Evolutionary conservation across 2,797 vertebrate genomes (phyloP), one percentile per base, ranked within the genome.

Genomic region (Malurus leucopterus): DNA sequence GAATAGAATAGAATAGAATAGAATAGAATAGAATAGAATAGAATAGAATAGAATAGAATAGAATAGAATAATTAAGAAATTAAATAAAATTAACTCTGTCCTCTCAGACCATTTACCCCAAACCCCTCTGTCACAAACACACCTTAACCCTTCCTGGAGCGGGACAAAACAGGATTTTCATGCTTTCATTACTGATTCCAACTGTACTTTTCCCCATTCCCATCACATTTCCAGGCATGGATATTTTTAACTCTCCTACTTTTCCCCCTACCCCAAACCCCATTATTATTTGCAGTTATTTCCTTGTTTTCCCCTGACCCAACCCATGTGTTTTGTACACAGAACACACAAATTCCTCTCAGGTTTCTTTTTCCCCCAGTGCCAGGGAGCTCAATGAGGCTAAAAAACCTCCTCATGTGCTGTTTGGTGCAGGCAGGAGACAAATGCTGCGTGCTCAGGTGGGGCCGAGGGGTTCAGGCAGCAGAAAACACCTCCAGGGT

Each of bases 401-500:
- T 74, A 11, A 61, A 80, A 93, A 69, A 71, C 79, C 58, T 73
- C 77, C 76, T n/a, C 29, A 9, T 41, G 68, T 40, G 85, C 80
- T 65, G 51, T 15, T 54, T 46, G 63, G 83, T 74, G 70, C 71
- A 40, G 51, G 51, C 38, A 77, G 89, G 72, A 47, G 85, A 78
- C 51, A 71, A 87, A 89, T 57, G 70, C 82, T 72, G 49, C 32
- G 40, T 71, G 70, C 51, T 90, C 84, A 71, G 86, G 86, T 88
- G 87, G 62, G 83, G 82, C 92, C 88, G 91, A 65, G 73, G 72
- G 69, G 34, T 88, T 86, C 74, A 85, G 73, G 85, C 86, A 87
- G 90, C 64, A 74, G 73, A 43, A 92, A 87, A 51, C 30, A 46
- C 89, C 93, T 93, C 88, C 92, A 79, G 94, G 91, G 76, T 79